Evolutionary conservation across 1,140 invertebrate genomes (phyloP).

Genomic region (Penaeus chinensis): DNA sequence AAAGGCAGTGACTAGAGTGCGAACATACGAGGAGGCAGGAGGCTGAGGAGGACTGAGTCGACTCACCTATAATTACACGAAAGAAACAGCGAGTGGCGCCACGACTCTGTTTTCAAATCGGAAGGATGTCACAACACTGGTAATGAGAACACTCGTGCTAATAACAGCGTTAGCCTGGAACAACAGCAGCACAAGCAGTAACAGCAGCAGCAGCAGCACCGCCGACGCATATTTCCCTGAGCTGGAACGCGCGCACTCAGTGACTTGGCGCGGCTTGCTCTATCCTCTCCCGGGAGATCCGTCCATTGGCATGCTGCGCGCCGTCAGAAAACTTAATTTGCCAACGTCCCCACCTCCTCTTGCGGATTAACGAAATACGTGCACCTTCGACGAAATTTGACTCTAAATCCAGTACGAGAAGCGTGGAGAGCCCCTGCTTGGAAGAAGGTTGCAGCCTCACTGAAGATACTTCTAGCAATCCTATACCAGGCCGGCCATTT

Average conservation of each 20-base stretch:
- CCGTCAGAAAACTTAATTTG: slow-evolving; percentile 58
- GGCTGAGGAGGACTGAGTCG: slow-evolving; percentile 16
- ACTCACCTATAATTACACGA: slow-evolving; percentile 55
- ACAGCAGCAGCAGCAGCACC: slow-evolving; percentile 53
- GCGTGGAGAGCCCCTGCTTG: slow-evolving; percentile 57
- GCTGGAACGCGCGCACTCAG: slow-evolving; percentile 59
- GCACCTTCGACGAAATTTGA: slow-evolving; percentile 61
- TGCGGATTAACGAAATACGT: slow-evolving; percentile 60
- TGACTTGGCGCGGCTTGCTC: slow-evolving; percentile 27
- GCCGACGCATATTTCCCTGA: slow-evolving; percentile 57
- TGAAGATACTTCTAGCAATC: slow-evolving; percentile 63
- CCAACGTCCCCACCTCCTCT: slow-evolving; percentile 60
- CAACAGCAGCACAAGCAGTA: slow-evolving; percentile 34
- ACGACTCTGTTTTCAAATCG: slow-evolving; percentile 34
- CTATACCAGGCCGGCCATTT: slow-evolving; percentile 61
- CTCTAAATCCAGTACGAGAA: slow-evolving; percentile 57
- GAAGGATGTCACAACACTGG: slow-evolving; percentile 49
- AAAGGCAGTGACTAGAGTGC: neutral
- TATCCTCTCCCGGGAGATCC: slow-evolving; percentile 51
- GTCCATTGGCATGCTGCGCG: slow-evolving; percentile 60
- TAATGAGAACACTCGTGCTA: slow-evolving; percentile 50
- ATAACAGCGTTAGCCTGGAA: slow-evolving; percentile 50
- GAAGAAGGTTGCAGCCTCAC: slow-evolving; percentile 61
- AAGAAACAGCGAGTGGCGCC: neutral
- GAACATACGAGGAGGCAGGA: too few species aligned